Base-by-base conservation (phyloP, 2,888 invertebrate genomes). In the Phyllotreta cruciferae region DNA sequence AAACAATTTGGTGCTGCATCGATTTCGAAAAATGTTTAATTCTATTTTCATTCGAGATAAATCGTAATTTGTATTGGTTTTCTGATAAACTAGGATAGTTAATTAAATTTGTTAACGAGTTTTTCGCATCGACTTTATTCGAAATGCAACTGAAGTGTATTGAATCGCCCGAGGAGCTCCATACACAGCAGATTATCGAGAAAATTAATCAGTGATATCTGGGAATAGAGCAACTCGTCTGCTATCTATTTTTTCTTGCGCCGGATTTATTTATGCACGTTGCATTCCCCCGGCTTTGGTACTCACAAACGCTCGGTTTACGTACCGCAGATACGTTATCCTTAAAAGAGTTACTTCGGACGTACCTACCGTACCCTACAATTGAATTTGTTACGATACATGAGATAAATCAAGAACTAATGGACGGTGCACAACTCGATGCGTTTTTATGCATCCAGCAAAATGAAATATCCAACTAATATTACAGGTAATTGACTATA, bases 381-480 rank as follows among this genome's bases (percentile, higher is more conserved):
- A 58, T 58, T 58, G 57, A 58, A 58, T 58, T 58, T 58, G 57
- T 50, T 58, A 56, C 57, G 57, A 58, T 58, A 58, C 14, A 52
- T 3, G 37, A 52, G 52, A 52, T 52, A 50, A 38, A 57, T 57
- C 34, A 38, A 57, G 49, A 57, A 49, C 39, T 57, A 57, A 58
- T 58, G 41, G 41, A 42, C 13, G 57, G 42, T 58, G 10, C 24
- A 47, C 49, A 50, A 41, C 41, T 41, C 13, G 53, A 49, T 49
- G 10, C n/a, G 34, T 35, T 49, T 49, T 49, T 9, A 24, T 14
- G 10, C 36, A 9, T n/a, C 34, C 49, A 34, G 34, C 0, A 9
- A 1, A 2, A 11, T 35, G 10, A 6, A 34, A 49, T 9, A 45
- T 24, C 35, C 24, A 34, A 34, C 24, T 5, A 13, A 1, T 47